Base-by-base conservation (phyloP, 2,797 vertebrate genomes). In the Cygnus olor region DNA sequence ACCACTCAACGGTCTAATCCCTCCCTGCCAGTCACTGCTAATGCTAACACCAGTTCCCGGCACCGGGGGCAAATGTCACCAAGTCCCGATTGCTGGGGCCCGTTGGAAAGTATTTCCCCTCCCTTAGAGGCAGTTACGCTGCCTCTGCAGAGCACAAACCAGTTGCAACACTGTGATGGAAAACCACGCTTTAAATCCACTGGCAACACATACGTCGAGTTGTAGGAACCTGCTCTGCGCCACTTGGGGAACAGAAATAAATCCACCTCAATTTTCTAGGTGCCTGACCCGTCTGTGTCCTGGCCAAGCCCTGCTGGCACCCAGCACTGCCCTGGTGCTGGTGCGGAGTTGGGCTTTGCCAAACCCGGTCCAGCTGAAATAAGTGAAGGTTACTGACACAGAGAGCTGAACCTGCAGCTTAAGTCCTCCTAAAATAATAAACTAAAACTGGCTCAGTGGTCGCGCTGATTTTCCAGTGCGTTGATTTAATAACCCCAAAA, bases 161-260 rank as follows among this genome's bases (percentile, higher is more conserved):
- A 24, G 16, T 28, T 60, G 40, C 36, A 28, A 10, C 0, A 0
- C 32, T 19, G 42, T 28, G 76, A 60, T 70, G 79, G 54, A 90
- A 88, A 74, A 72, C 19, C 7, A 36, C 11, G 17, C 40, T 32
- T 71, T 16, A 69, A 81, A 85, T 6, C 25, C 56, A 71, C 64
- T 11, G 60, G 60, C 34, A 73, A 21, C 0, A 0, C 3, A 6
- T 30, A 65, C 0, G 1, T 71, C 21, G 42, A 57, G 58, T 21
- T 34, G 63, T 36, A n/a, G 51, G 18, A 58, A 69, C 27, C 42
- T 14, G 28, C 17, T 68, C 61, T 30, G 28, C 2, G 11, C 42
- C 47, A 45, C 51, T 30, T 0, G 9, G 19, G 22, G 27, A 51
- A 57, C 0, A 0, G 38, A 87, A 94, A 60, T 9, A 83, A 63